Base-by-base conservation (phyloP, 2,797 vertebrate species). In the Eurystomus glaucurus region DNA sequence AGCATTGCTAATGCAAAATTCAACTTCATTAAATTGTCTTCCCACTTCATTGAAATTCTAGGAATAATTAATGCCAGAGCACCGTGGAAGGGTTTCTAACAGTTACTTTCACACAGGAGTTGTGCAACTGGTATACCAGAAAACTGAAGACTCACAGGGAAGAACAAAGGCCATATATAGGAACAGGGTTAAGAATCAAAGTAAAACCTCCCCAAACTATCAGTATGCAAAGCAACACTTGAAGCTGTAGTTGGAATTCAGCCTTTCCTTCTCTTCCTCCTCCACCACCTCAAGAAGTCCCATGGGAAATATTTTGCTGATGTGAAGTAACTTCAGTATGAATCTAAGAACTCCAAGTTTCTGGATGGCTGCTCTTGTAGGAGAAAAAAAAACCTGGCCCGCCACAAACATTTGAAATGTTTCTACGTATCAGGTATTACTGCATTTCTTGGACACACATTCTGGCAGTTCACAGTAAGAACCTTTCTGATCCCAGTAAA, bases 21-120 rank as follows among this genome's bases (percentile, higher is more conserved):
- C 28, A 52, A 92, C 58, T 76, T 93, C 85, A 79, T 90, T 93
- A 89, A 95, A 74, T n/a, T 66, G 58, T 79, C 75, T 79, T 82
- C 72, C 11, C 8, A 1, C 48, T 94, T 80, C 72, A 90, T 52
- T 83, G 61, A 91, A 91, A 93, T 92, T 88, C 88, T 70, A 79
- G 51, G 48, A 90, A 88, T 85, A 94, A 96, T 86, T 92, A 84
- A 85, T 57, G 33, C 26, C 57, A 65, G 23, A 72, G 33, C 29
- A 51, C 39, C n/a, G 14, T 16, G 23, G 71, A 95, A 93, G 13
- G 29, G 31, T 71, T 94, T 89, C 43, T 60, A 85, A 39, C 21
- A 58, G n/a, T 75, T 86, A 52, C 29, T 86, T 55, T 46, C 88
- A 89, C 12, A 21, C 4, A 54, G 21, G 23, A 41, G 21, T 58